Conservation (phyloP, 2,888 invertebrate species). For the Synanthedon tipuliformis region DNA sequence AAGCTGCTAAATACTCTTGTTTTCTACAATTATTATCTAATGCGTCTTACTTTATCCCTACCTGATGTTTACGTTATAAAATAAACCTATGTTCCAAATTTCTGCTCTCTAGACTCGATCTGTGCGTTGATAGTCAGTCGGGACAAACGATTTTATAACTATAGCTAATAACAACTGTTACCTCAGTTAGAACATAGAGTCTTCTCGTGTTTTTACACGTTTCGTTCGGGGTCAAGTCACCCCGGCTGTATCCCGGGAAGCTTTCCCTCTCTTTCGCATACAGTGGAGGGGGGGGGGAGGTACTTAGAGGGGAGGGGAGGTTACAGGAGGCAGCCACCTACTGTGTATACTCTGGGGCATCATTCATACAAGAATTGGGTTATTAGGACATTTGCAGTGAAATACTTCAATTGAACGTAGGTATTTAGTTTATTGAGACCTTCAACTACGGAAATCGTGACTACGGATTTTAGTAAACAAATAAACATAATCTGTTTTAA, state of each 20-base stretch:
- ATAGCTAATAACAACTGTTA: neutral
- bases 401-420: neutral
- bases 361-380: slow-evolving; percentile 30
- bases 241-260: neutral
- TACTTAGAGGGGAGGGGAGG: slow-evolving; percentile 4
- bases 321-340: slow-evolving; percentile 6
- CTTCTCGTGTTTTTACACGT: neutral
- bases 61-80: too few relatives aligned
- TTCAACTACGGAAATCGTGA: too few relatives aligned
- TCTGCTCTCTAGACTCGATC: too few relatives aligned
- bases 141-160: too few relatives aligned
- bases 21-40: too few relatives aligned
- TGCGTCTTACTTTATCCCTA: too few relatives aligned
- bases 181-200: neutral
- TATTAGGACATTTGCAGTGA: slow-evolving; percentile 20
- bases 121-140: too few relatives aligned
- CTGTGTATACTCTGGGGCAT: slow-evolving; percentile 17
- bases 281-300: neutral
- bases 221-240: neutral
- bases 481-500: too few relatives aligned
- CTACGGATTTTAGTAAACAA: too few relatives aligned
- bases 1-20: too few relatives aligned
- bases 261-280: neutral
- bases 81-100: too few relatives aligned
- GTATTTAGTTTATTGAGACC: neutral